Evolutionary conservation across 2,888 invertebrate genomes (phyloP).

Genomic region (Agriopis aurantiaria): DNA sequence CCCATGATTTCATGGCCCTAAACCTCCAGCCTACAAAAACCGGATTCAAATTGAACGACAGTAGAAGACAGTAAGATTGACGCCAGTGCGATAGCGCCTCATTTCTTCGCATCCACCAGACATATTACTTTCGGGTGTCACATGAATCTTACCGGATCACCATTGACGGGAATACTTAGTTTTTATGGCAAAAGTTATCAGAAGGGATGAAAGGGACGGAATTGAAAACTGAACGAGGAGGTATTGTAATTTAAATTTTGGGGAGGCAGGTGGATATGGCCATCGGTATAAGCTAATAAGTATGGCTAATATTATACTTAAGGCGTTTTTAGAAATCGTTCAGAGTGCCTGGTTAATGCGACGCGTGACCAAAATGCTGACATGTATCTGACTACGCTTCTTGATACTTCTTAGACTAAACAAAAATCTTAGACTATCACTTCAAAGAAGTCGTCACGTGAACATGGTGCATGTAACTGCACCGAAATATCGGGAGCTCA

Average conservation of each 20-base stretch:
- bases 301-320: no score
- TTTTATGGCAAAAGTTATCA: slow-evolving; percentile 33
- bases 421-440: no score
- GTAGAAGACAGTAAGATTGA: slow-evolving; percentile 57
- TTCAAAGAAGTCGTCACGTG: no score
- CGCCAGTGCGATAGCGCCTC: slow-evolving; percentile 30
- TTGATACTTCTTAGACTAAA: no score
- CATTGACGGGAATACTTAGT: slow-evolving; percentile 31
- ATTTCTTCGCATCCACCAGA: slow-evolving; percentile 36
- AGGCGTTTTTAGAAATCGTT: no score
- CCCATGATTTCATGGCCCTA: slow-evolving; percentile 13
- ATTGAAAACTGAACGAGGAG: slow-evolving; percentile 27
- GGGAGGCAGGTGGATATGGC: neutral
- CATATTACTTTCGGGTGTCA: slow-evolving; percentile 45
- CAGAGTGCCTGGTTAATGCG: no score
- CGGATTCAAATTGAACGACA: slow-evolving; percentile 79
- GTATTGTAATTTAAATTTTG: slow-evolving; percentile 22
- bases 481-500: no score
- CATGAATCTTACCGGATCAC: slow-evolving; percentile 39
- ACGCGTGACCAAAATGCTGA: no score
- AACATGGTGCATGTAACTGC: no score
- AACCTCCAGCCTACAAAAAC: slow-evolving; percentile 41
- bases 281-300: no score
- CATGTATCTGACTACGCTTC: no score
- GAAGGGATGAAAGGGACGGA: slow-evolving; percentile 23